These are phyloP conservation scores for Cherax destructor DNA, from an alignment of 1,140 invertebrate species.

Conservation along the genomic window DNA sequence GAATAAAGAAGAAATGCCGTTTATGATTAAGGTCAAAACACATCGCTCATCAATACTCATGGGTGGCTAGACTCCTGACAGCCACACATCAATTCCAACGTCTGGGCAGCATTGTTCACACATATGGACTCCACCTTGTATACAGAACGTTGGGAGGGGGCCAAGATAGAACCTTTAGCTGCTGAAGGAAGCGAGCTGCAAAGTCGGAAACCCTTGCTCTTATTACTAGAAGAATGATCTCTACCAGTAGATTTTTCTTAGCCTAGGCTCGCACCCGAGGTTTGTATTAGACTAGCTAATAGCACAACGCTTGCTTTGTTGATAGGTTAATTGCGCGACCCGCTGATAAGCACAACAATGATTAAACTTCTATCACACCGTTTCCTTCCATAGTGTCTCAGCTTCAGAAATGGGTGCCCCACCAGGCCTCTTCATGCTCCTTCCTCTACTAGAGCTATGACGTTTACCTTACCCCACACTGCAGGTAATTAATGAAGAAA, in stretches of 20 bases:
- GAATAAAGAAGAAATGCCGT: too few species aligned
- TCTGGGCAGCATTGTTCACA: conserved; percentile 26
- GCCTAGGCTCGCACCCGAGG: not conserved
- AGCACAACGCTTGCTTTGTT: conserved; percentile 1
- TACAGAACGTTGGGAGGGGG: not conserved
- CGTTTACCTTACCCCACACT: too few species aligned
- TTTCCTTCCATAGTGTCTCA: too few species aligned
- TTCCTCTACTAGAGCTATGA: too few species aligned
- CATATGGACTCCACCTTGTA: conserved; percentile 25
- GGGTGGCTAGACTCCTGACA: conserved; percentile 18
- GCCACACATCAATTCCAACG: conserved; percentile 38
- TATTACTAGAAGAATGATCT: too few species aligned
- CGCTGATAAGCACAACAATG: conserved; percentile 17
- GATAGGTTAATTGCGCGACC: conserved; percentile 32
- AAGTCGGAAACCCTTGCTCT: not conserved
- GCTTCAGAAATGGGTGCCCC: too few species aligned
- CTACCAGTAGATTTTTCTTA: not conserved
- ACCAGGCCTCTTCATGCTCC: too few species aligned
- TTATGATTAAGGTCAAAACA: too few species aligned
- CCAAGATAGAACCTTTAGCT: not conserved
- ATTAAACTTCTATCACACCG: not conserved
- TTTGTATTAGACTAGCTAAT: not conserved
- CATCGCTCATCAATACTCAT: conserved; percentile 4
- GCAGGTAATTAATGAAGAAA: too few species aligned
- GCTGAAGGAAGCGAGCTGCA: not conserved